Conservation (phyloP, 2,113 vertebrate genomes). For the Uropsilus gracilis region DNA sequence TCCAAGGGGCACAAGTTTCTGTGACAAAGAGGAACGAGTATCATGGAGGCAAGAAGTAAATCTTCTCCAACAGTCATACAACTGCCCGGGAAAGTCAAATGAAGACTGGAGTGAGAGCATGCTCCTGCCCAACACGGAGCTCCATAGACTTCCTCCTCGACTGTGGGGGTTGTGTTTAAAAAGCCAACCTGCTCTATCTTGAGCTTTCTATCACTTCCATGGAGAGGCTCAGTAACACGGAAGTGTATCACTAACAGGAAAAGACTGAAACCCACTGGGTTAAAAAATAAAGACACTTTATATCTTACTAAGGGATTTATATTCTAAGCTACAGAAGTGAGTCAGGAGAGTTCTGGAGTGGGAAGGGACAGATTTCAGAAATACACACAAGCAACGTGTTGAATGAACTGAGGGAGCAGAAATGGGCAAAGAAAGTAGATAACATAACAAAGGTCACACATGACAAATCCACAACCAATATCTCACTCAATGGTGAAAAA, state of each 20-base stretch:
- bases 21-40: accelerated
- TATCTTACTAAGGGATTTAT: not conserved
- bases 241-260: not conserved
- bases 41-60: not conserved
- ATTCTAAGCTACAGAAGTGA: not conserved
- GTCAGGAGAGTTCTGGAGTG: not conserved
- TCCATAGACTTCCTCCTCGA: accelerated
- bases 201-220: not conserved
- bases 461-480: no score
- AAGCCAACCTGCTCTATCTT: not conserved
- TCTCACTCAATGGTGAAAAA: no score
- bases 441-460: no score
- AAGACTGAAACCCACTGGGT: not conserved
- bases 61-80: no score
- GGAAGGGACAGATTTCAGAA: not conserved
- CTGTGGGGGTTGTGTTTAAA: accelerated
- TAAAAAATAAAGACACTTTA: not conserved
- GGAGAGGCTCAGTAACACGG: not conserved
- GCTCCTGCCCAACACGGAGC: not conserved
- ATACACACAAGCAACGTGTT: not conserved
- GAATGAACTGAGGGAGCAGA: not conserved
- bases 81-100: not conserved
- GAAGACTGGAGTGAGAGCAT: accelerated
- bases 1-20: not conserved
- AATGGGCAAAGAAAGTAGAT: not conserved